Evolutionary conservation across 2,888 invertebrate genomes (phyloP), one percentile per base, ranked within the genome.

Genomic region (Agrochola circellaris): DNA sequence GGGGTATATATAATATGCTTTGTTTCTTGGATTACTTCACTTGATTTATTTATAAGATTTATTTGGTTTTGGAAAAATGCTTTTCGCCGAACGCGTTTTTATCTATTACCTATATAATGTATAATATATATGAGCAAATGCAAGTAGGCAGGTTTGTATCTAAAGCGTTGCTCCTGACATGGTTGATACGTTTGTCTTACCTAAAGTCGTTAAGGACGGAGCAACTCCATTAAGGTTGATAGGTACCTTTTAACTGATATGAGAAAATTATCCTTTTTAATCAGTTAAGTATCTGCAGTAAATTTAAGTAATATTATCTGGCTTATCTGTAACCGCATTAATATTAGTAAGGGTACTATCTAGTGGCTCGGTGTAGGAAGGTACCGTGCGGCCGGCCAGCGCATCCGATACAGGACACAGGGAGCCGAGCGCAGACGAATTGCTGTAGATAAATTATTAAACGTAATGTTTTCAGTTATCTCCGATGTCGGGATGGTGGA

Each of bases 391-490:
- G 81, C 77, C 26, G 76, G 77, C 79, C 75, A 73, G 85, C 71
- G 81, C 84, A 82, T 79, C 83, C 79, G 80, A 82, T 74, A 78
- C 85, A 80, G 81, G 90, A 82, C 87, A 83, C 86, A 89, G 88
- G 87, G 78, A 89, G 87, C 90, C 87, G 88, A 86, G 87, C 85
- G 89, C 89, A 92, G 92, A 93, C 93, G 92, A 93, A 93, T 94
- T 92, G 91, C 92, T 88, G 85, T 89, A 92, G 92, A 94, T 94
- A 93, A 94, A 93, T 93, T 93, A 93, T 92, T 89, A 91, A 90
- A 92, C 87, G 92, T 93, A 92, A 93, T 92, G 93, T 93, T 93
- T 93, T 92, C 90, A 92, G 92, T 93, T 93, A 93, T 94, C 93
- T 94, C 87, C 82, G 89, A 91, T 92, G 93, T 93, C 89, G 90